Percentiles rank a stretch among this genome's conserved stretches.
These are phyloP conservation scores for Chironomus riparius DNA, from an alignment of 2,888 invertebrate species.

Conservation along the genomic window DNA sequence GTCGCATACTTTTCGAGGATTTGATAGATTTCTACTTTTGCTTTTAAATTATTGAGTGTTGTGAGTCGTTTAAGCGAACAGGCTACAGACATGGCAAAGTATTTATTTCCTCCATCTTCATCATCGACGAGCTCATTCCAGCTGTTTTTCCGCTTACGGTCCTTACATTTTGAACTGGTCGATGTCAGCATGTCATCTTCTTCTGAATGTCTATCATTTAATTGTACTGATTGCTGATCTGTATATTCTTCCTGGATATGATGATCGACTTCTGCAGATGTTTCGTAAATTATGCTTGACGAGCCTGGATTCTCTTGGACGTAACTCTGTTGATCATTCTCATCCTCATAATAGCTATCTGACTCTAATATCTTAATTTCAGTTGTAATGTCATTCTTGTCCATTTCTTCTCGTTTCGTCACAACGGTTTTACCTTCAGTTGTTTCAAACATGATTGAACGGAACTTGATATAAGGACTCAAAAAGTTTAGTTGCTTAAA, in stretches of 20 bases:
- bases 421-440: neutral
- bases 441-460: constrained; percentile 5
- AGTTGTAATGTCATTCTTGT: neutral
- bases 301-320: neutral
- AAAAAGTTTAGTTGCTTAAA: constrained; percentile 5
- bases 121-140: constrained; percentile 30
- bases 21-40: constrained; percentile 41
- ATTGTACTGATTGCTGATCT: neutral
- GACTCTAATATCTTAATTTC: neutral
- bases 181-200: neutral
- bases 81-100: constrained; percentile 32
- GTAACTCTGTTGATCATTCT: neutral
- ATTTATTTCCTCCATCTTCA: constrained; percentile 28
- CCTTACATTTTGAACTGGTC: neutral
- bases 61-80: constrained; percentile 37
- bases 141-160: neutral
- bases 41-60: constrained; percentile 39
- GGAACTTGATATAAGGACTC: constrained; percentile 9
- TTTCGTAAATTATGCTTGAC: constrained; percentile 5
- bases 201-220: neutral
- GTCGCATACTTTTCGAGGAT: constrained; percentile 38
- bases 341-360: neutral
- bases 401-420: neutral
- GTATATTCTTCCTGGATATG: neutral
- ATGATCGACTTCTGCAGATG: neutral